phyloP scores from a whole-genome alignment of 2,797 vertebrate species.

The Microtus californicus region DNA sequence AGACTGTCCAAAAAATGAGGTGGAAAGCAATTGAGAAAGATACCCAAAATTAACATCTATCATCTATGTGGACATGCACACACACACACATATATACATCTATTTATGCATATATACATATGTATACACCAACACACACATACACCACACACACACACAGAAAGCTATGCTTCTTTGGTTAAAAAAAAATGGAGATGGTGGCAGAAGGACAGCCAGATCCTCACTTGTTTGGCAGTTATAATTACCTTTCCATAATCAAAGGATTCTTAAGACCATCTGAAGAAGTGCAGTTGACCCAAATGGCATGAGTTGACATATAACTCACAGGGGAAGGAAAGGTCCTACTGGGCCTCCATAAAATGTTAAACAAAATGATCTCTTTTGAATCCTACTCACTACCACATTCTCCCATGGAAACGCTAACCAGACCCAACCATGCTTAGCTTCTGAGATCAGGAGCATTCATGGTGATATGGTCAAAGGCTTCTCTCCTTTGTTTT shows the following conservation, averaged over 20 bases:
- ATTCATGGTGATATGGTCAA: not conserved
- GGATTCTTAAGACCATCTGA: slow-evolving; percentile 5
- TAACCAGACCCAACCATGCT: not conserved
- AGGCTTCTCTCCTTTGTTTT: not conserved
- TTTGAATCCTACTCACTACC: not conserved
- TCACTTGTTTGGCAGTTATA: not conserved
- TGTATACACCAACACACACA: not conserved
- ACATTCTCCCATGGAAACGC: not conserved
- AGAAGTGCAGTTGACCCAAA: not conserved
- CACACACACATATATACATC: too few species aligned
- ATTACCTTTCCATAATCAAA: not conserved
- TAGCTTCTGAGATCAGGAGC: not conserved
- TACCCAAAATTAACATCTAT: not conserved
- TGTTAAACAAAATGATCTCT: not conserved
- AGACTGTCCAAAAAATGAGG: not conserved
- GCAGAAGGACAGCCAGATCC: not conserved
- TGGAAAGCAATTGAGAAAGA: not conserved
- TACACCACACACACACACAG: not conserved
- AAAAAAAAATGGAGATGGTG: not conserved
- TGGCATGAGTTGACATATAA: not conserved
- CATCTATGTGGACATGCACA: not conserved
- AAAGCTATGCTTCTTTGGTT: not conserved
- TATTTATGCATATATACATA: not conserved
- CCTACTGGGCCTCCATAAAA: not conserved
- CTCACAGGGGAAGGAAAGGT: not conserved